Base-by-base conservation (phyloP, 2,888 invertebrate genomes). In the Amiota communis region DNA sequence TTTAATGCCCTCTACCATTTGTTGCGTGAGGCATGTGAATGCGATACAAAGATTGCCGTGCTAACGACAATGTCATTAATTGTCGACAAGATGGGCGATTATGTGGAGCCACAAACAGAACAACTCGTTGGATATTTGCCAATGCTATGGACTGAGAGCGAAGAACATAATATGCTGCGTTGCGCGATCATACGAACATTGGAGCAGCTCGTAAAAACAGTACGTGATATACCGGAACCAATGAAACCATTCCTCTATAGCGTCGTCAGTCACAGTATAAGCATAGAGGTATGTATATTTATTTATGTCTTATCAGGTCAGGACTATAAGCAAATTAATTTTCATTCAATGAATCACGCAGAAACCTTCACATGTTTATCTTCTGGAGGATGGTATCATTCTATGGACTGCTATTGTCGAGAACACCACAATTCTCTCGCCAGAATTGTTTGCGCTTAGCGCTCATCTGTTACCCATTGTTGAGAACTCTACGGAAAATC, bases 21-120 rank as follows among this genome's bases (percentile, higher is more conserved):
- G 78, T 91, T 98, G 82, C 95, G 96, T 87, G 96, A 97, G 88
- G 95, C 95, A 0, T 92, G 93, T 78, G 97, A 97, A 90, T 97
- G 97, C 90, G 98, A 98, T 89, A 97, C 97, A 1, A 98, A 98
- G 93, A 97, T 98, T 95, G 95, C 96, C 88, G 95, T 98, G 23
- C 91, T 98, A 53, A 95, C 95, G 89, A 96, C 97, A 74, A 93
- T 98, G 89, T 96, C 97, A 63, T 94, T 95, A 87, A 93, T 98
- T 86, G 94, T 97, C 83, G 97, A 97, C 90, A 92, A 97, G 72
- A 94, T 96, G 88, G 96, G 95, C 20, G 92, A 92, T 68, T 93
- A 93, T 70, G 94, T 96, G 67, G 93, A 93, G 71, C 86, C 88
- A 2, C 93, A 95, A 88, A 91, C 92, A 73, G 91, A 92, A 74